Base-by-base conservation (phyloP, 2,113 vertebrate species). In the Paradisaea rubra region DNA sequence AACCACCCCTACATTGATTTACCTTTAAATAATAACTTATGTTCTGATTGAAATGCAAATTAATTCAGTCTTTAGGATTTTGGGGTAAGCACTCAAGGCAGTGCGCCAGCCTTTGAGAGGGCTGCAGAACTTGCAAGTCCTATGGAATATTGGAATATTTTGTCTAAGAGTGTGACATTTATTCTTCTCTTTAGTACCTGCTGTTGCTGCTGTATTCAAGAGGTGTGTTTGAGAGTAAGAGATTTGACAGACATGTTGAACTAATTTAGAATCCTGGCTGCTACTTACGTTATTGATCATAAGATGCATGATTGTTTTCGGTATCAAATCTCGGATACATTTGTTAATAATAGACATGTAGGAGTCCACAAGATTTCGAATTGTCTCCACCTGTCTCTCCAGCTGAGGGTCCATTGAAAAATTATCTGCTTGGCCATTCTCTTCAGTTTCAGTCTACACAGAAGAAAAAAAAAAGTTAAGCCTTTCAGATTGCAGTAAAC, bases 331-430 rank as follows among this genome's bases (percentile, higher is more conserved):
- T 86, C 98, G 97, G 88, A 99, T 97, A 45, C 98, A 98, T 94
- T 99, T 99, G 97, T 99, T 98, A 97, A 99, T 98, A 72, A 99
- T 99, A 66, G 97, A 97, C 99, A 99, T 99, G 97, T 99, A 99
- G 81, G 99, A 99, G 79, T 99, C 98, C 42, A 99, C 99, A 24
- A 99, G 98, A 91, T 98, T 99, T 63, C 98, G 98, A 81, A 99
- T 99, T 64, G 98, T 99, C 96, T 99, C 99, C 98, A 99, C 99
- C 96, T 99, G 99, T 69, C 99, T 98, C 97, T 99, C 98, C 95
- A 99, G 76, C 53, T 99, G 99, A 20, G 99, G 99, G 89, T 99
- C 99, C 97, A 98, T 98, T 87, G 98, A 98, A 92, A 99, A 99
- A 95, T 97, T 98, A 93, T 99, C 98, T 13, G 97, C 92, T 83